Base-by-base conservation (phyloP, 92 coral and sea anemone species). In the Bergia sp. region DNA sequence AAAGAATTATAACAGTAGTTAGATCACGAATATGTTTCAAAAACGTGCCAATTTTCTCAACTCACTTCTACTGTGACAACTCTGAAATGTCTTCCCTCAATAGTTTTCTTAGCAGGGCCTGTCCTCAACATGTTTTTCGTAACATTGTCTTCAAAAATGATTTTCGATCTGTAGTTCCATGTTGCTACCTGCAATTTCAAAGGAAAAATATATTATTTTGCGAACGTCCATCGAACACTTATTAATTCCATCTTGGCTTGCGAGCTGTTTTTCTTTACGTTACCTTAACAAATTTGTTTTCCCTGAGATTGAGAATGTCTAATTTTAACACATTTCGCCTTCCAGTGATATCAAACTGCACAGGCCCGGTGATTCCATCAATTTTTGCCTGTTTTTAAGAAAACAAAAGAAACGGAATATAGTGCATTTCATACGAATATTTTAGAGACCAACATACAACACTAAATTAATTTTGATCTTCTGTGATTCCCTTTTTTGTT, bases 271-370 rank as follows among this genome's bases (percentile, higher is more conserved):
- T 15, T 0, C 18, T 53, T 1, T 53, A 11, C 58, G 78, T 86
- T 86, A 95, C 98, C 89, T 90, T 91, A 40, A 77, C 71, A 80
- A 93, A 93, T 1, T 53, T 65, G 81, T 93, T 92, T 53, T 93
- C 85, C 23, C 91, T 93, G 37, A 95, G 93, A 69, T 95, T 95
- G 45, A 93, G 78, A 79, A 95, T 82, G 37, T 97, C 97, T 45
- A 95, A 78, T 23, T 93, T 89, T 29, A 89, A 79, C 20, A 83
- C 67, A 38, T 78, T 82, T 57, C 99, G 92, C 37, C 79, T 87
- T 3, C 98, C 95, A 72, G 85, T 79, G 45, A 47, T 66, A 47
- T 86, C 91, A 77, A 97, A 92, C 65, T 89, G 72, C 3, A 97
- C 74, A 39, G 80, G 65, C 3, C 98, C 98, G 20, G 97, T 92